Base-by-base conservation (phyloP, 1,140 invertebrate species). In the Aphaenogaster ashmeadi region DNA sequence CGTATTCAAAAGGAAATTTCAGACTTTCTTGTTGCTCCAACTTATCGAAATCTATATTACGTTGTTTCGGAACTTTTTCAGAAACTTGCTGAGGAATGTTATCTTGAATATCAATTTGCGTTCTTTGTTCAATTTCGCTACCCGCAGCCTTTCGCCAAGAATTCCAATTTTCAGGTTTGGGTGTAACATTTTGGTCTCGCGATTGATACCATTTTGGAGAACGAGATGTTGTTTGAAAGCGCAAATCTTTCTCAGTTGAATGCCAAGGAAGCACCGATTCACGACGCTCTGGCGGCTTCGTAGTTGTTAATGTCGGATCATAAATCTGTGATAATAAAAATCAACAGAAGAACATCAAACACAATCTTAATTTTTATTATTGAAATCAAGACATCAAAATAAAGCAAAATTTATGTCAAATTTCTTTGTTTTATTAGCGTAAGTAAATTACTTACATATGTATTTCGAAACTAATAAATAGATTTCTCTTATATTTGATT, bases 241-340 rank as follows among this genome's bases (percentile, higher is more conserved):
- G 27, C 52, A 62, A 60, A 75, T 90, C 62, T 7, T 44, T 56
- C 5, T 79, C 78, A 27, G 64, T 56, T 41, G 87, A 88, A 77
- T 93, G 92, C 93, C 93, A 94, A 13, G 92, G 93, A 21, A 93
- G 72, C 18, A 90, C 50, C 8, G 54, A 21, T 72, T 95, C 94
- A 11, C 92, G 91, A 58, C 90, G 92, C 54, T 88, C 86, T 9
- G 94, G 91, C 15, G 94, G 93, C 64, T 95, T 95, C 18, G 93
- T 94, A 6, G 93, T 94, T n/a, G 90, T 89, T 33, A 83, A 92
- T 44, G n/a, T 77, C 15, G 94, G 94, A 90, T 93, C 90, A 75
- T 94, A 94, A 83, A 95, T 95, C 94, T 95, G 78, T 21, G 83
- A 71, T 71, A 72, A 36, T 84, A 72, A 79, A 72, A 74, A 79